phyloP scores from a whole-genome alignment of 2,113 vertebrate genomes.

The Dipodomys spectabilis region DNA sequence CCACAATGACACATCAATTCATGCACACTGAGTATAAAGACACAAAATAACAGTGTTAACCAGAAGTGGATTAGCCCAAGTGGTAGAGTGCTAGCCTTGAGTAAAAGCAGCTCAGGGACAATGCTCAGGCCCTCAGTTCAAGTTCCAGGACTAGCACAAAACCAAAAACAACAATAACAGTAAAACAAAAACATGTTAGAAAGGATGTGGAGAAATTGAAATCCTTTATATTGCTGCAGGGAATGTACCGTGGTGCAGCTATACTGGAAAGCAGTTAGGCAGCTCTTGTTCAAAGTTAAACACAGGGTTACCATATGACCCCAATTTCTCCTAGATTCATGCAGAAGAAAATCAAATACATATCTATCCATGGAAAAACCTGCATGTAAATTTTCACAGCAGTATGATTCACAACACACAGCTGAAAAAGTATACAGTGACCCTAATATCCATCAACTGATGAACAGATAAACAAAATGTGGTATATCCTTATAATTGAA shows the following conservation, averaged over 20 bases:
- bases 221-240: background rate
- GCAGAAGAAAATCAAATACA: background rate
- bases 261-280: background rate
- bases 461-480: constrained; percentile 6
- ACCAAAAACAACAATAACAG: background rate
- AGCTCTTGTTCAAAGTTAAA: background rate
- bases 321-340: background rate
- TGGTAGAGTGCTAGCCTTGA: no score
- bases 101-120: no score
- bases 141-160: no score
- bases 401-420: constrained; percentile 1
- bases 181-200: background rate
- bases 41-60: no score
- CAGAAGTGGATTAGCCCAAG: no score
- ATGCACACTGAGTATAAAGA: background rate
- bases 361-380: background rate
- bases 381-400: background rate
- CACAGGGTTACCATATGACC: background rate
- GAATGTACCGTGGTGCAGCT: background rate
- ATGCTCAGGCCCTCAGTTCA: no score
- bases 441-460: background rate
- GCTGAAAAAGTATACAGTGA: background rate
- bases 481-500: constrained; percentile 1
- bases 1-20: background rate
- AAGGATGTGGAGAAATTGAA: background rate